These are phyloP conservation scores for Drosophila percnosoma DNA, from an alignment of 2,888 invertebrate species.

Conservation along the genomic window DNA sequence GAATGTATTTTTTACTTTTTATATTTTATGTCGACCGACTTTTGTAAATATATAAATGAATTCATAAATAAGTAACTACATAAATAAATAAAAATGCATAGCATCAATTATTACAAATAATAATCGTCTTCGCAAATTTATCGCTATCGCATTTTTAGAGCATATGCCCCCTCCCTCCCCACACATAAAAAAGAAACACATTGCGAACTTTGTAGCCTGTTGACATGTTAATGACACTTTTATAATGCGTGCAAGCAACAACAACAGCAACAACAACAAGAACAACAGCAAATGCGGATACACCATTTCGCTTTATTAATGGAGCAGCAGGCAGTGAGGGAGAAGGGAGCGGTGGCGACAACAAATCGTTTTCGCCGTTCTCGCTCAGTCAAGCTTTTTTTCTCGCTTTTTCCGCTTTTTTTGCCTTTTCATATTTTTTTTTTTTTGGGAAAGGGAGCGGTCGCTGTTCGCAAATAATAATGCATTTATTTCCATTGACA, in stretches of 20 bases:
- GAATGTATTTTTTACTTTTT: background rate
- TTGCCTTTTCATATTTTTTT: conserved; percentile 24
- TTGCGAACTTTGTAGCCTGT: conserved; percentile 66
- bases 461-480: conserved; percentile 56
- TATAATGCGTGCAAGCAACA: conserved; percentile 63
- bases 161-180: conserved; percentile 13
- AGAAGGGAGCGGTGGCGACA: conserved; percentile 50
- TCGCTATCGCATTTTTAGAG: conserved; percentile 15
- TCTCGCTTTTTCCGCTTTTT: conserved; percentile 19
- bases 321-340: conserved; percentile 36
- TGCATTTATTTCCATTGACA: conserved; percentile 75
- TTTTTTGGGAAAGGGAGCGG: conserved; percentile 74
- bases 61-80: background rate
- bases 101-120: conserved; percentile 14
- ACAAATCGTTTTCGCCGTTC: conserved; percentile 58
- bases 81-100: background rate
- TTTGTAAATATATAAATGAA: background rate
- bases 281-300: conserved; percentile 71
- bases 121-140: conserved; percentile 22
- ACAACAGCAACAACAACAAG: conserved; percentile 39
- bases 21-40: background rate
- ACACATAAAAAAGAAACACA: conserved; percentile 26
- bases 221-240: conserved; percentile 81
- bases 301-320: conserved; percentile 75
- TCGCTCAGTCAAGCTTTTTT: conserved; percentile 19